A percentile compares a stretch with the other conserved stretches of the same genome.
These are phyloP conservation scores for Pseudomugil gertrudae DNA, from an alignment of 2,797 vertebrate species.

Conservation along the genomic window DNA sequence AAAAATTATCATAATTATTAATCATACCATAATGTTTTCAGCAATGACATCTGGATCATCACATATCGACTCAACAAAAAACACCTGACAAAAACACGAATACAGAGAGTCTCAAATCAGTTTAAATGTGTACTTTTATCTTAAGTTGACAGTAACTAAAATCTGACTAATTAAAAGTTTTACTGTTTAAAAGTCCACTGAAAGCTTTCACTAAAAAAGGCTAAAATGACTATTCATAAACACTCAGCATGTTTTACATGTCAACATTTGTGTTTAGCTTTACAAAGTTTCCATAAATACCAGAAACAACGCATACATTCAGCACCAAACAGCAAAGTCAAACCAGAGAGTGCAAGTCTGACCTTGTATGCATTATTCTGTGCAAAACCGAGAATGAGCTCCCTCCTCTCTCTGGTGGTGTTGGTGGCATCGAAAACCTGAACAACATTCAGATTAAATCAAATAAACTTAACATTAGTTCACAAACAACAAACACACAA, in stretches of 20 bases:
- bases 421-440: conserved; percentile 98
- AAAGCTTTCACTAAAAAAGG: neutral
- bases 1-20: neutral
- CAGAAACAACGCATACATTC: neutral
- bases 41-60: conserved; percentile 98
- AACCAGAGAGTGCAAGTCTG: neutral
- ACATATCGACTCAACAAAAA: conserved; percentile 96
- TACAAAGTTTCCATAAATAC: neutral
- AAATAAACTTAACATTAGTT: neutral
- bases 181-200: neutral
- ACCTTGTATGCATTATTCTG: conserved; percentile 93
- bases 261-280: neutral
- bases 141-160: neutral
- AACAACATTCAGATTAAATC: neutral
- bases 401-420: conserved; percentile 93
- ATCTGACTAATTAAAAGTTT: neutral
- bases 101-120: neutral
- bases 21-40: conserved; percentile 93
- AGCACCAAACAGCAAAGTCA: neutral
- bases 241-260: too few species aligned
- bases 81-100: conserved; percentile 82
- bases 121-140: neutral
- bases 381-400: conserved; percentile 91
- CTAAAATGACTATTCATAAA: neutral
- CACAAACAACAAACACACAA: neutral